These are phyloP conservation scores for Erythrocercus mccallii DNA, from an alignment of 2,113 vertebrate species.

Conservation along the genomic window DNA sequence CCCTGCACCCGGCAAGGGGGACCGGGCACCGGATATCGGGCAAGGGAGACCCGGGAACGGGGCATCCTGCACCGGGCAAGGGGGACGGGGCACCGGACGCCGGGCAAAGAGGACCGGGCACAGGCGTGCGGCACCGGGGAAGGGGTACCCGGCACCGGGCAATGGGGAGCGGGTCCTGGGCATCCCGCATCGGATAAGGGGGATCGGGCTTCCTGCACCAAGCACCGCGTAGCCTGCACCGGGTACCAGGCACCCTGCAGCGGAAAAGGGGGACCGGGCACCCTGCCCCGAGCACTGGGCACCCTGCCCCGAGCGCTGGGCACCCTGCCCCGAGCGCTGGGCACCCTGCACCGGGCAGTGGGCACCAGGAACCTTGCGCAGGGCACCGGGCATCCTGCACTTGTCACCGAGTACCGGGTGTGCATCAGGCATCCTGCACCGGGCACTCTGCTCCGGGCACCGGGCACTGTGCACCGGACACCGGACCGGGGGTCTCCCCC, in stretches of 20 bases:
- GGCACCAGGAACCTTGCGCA: neutral
- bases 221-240: neutral
- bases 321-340: neutral
- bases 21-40: neutral
- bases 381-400: neutral
- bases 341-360: neutral
- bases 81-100: neutral
- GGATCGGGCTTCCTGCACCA: no score
- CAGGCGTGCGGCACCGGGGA: neutral
- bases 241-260: fast-evolving
- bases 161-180: no score
- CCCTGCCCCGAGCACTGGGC: neutral
- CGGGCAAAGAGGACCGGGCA: neutral
- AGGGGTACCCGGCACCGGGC: no score
- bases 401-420: neutral
- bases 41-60: neutral
- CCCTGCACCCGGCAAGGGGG: neutral
- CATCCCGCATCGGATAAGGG: neutral
- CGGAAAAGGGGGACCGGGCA: neutral
- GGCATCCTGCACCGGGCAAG: fast-evolving
- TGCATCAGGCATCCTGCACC: neutral
- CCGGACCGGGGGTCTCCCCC: neutral
- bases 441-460: no score
- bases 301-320: no score
- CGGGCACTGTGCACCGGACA: fast-evolving